Evolutionary conservation across 2,888 invertebrate species (phyloP).

Genomic region (Fissipunctia ypsillon): DNA sequence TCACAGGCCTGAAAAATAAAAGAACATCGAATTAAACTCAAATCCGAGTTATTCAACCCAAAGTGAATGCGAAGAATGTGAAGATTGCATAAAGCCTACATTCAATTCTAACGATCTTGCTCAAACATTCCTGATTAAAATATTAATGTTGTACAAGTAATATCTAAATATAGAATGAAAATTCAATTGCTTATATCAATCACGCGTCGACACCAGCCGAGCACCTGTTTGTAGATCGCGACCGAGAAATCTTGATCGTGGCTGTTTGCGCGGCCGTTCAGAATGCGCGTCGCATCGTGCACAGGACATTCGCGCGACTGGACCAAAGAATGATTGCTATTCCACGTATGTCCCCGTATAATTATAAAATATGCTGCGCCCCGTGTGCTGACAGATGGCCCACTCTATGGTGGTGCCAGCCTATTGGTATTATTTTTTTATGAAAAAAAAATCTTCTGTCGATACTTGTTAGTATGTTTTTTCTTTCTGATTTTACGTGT

Average conservation of each 20-base stretch:
- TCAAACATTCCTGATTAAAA: slow-evolving; percentile 65
- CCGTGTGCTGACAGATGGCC: slow-evolving; percentile 84
- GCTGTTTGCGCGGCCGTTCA: slow-evolving; percentile 74
- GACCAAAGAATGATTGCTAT: slow-evolving; percentile 79
- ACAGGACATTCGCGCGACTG: slow-evolving; percentile 82
- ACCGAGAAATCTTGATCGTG: slow-evolving; percentile 84
- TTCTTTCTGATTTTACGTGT: neutral
- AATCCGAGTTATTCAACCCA: slow-evolving; percentile 5
- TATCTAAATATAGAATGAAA: slow-evolving; percentile 69
- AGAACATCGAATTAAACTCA: slow-evolving; percentile 12
- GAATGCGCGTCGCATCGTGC: slow-evolving; percentile 81
- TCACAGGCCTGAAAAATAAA: slow-evolving; percentile 20
- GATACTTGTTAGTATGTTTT: neutral
- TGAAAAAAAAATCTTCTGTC: neutral
- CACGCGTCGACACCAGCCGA: slow-evolving; percentile 69
- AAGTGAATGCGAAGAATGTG: slow-evolving; percentile 47
- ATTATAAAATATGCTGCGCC: slow-evolving; percentile 85
- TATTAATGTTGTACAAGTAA: slow-evolving; percentile 68
- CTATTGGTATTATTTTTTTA: slow-evolving; percentile 1
- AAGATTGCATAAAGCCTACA: slow-evolving; percentile 53
- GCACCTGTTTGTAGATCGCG: slow-evolving; percentile 88
- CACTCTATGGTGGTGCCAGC: slow-evolving; percentile 68
- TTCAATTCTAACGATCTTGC: slow-evolving; percentile 56
- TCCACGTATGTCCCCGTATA: slow-evolving; percentile 81
- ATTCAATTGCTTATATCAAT: slow-evolving; percentile 70